phyloP scores from a whole-genome alignment of 2,888 invertebrate genomes.

The Calliphora vomitoria region DNA sequence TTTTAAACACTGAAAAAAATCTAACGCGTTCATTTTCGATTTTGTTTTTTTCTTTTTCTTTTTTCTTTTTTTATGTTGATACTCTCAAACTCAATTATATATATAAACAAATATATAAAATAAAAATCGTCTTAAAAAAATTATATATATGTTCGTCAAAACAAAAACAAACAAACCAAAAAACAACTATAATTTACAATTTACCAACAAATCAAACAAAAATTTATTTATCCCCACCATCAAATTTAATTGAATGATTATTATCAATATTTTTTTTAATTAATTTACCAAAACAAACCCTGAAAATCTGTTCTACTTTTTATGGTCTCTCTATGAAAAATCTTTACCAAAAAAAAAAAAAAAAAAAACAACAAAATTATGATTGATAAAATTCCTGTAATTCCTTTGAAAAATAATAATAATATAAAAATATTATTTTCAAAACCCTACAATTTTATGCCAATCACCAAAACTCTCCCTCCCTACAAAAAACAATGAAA shows the following conservation, averaged over 20 bases:
- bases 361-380: constrained; percentile 75
- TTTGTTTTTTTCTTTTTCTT: constrained; percentile 83
- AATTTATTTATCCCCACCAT: constrained; percentile 43
- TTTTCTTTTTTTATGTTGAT: constrained; percentile 82
- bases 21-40: constrained; percentile 85
- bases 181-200: constrained; percentile 62
- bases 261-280: constrained; percentile 47
- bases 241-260: constrained; percentile 69
- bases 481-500: constrained; percentile 43
- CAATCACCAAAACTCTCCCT: constrained; percentile 41
- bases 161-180: constrained; percentile 69
- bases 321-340: constrained; percentile 69
- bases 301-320: constrained; percentile 65
- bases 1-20: constrained; percentile 80
- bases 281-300: constrained; percentile 69
- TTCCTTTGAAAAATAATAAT: constrained; percentile 62
- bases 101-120: constrained; percentile 69
- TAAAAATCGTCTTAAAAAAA: constrained; percentile 82
- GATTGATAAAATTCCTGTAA: constrained; percentile 59
- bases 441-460: constrained; percentile 43
- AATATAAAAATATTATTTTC: constrained; percentile 53
- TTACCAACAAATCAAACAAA: not conserved
- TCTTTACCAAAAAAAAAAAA: constrained; percentile 53
- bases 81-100: constrained; percentile 70
- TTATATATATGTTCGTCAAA: constrained; percentile 85